phyloP scores from a whole-genome alignment of 2,113 vertebrate species.

The Calyptomena viridis region DNA sequence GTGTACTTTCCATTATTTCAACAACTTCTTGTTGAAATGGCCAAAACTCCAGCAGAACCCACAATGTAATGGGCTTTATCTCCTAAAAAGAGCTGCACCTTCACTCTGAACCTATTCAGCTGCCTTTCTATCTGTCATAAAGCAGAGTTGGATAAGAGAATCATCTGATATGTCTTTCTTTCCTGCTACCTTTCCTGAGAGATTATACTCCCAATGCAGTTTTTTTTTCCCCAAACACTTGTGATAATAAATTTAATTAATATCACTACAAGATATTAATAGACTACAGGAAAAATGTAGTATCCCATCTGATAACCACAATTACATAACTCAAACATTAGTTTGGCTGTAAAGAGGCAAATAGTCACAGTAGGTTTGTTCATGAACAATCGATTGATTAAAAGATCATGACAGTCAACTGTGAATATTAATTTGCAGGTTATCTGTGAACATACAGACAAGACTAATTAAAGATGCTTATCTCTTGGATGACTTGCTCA shows the following conservation, averaged over 20 bases:
- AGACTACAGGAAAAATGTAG: background rate
- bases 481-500: background rate
- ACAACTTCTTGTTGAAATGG: background rate
- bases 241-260: background rate
- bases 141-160: background rate
- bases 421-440: background rate
- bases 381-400: background rate
- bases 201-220: background rate
- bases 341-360: background rate
- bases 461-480: slow-evolving; percentile 30
- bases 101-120: background rate
- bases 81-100: background rate
- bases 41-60: background rate
- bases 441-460: background rate
- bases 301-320: background rate
- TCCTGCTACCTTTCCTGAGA: background rate
- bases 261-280: too few species aligned
- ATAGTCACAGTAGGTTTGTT: background rate
- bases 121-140: background rate
- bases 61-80: background rate
- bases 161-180: background rate
- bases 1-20: background rate
- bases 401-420: background rate
- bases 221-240: background rate
- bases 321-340: background rate